Evolutionary conservation across 2,888 invertebrate genomes (phyloP).

Genomic region (Falcaria lacertinaria): DNA sequence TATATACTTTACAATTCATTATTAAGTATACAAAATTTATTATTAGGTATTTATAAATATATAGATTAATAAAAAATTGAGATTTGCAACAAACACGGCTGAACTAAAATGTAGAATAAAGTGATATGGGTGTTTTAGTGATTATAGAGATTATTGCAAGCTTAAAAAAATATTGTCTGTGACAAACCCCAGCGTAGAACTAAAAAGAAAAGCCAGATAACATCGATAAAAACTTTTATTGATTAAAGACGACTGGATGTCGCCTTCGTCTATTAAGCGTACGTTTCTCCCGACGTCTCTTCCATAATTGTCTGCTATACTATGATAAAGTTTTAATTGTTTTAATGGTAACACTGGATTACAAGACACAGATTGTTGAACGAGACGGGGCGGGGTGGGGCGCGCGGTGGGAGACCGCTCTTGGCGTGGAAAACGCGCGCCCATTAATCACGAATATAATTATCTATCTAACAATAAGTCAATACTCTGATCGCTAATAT

Average conservation of each 20-base stretch:
- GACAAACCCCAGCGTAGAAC: no score
- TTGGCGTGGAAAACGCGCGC: conserved; percentile 66
- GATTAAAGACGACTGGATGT: conserved; percentile 66
- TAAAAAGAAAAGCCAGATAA: conserved; percentile 57
- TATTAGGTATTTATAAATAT: no score
- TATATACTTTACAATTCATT: no score
- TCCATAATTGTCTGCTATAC: conserved; percentile 60
- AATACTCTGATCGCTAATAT: conserved; percentile 73
- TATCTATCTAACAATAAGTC: conserved; percentile 75
- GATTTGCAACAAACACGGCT: no score
- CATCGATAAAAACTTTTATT: conserved; percentile 80
- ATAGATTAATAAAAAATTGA: no score
- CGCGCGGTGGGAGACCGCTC: conserved; percentile 52
- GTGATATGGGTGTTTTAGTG: no score
- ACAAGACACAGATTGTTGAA: conserved; percentile 70
- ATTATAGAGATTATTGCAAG: no score
- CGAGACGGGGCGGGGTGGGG: conserved; percentile 59
- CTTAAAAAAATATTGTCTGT: no score
- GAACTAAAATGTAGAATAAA: no score
- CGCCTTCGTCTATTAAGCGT: conserved; percentile 73
- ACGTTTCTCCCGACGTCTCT: conserved; percentile 69
- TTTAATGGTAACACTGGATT: conserved; percentile 67
- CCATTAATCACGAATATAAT: conserved; percentile 69
- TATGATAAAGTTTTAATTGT: conserved; percentile 64
- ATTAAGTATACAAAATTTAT: no score